Evolutionary conservation across 2,113 vertebrate species (phyloP).

Genomic region (Brienomyrus brachyistius): DNA sequence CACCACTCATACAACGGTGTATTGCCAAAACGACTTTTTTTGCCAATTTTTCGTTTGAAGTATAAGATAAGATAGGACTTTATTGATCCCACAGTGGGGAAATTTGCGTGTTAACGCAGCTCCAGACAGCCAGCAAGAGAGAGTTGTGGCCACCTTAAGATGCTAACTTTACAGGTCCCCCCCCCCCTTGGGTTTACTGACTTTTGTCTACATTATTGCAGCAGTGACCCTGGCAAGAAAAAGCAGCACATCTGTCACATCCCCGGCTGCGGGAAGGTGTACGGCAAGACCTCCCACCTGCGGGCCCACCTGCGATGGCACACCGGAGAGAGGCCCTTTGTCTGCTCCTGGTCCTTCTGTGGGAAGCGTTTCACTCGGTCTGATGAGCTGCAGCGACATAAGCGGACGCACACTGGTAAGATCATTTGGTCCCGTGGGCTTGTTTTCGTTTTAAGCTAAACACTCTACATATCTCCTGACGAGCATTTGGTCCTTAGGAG

Average conservation of each 20-base stretch:
- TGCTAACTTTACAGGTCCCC: not conserved
- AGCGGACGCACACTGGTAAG: conserved; percentile 89
- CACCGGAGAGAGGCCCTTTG: conserved; percentile 87
- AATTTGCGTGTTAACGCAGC: no score
- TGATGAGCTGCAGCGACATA: conserved; percentile 91
- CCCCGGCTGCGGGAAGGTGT: conserved; percentile 84
- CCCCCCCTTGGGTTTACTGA: not conserved
- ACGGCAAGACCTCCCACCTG: conserved; percentile 90
- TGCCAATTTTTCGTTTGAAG: not conserved
- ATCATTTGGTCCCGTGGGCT: not conserved
- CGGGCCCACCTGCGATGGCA: conserved; percentile 93
- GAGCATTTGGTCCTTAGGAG: conserved; percentile 57
- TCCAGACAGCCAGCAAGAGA: no score
- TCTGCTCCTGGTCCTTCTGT: conserved; percentile 87
- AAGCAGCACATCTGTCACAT: conserved; percentile 97
- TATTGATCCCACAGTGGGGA: no score
- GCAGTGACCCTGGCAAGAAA: conserved; percentile 82
- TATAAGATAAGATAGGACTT: no score
- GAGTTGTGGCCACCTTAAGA: not conserved
- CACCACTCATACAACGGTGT: not conserved
- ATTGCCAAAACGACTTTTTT: not conserved
- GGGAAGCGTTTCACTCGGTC: conserved; percentile 91
- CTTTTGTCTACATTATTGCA: not conserved
- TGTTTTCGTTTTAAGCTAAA: not conserved
- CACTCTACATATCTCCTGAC: not conserved